Percentiles rank a stretch among this genome's conserved stretches.
Evolutionary conservation across 2,797 vertebrate genomes (phyloP).

Genomic region (Luscinia megarhynchos): DNA sequence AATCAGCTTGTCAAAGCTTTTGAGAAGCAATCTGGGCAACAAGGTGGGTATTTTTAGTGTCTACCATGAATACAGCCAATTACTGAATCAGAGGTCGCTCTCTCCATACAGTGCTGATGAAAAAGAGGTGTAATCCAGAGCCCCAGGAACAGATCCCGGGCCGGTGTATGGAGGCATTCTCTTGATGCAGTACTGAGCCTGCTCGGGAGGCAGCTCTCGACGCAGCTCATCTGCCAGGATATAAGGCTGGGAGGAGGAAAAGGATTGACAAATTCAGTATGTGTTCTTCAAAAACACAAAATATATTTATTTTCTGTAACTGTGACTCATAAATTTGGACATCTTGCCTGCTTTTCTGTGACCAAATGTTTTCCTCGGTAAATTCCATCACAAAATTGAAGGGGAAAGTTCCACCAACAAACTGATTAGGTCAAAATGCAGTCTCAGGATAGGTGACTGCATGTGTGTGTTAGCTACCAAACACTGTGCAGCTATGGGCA

Average conservation of each 20-base stretch:
- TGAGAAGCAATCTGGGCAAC: conserved; percentile 69
- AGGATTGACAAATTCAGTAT: conserved; percentile 24
- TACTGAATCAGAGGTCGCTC: conserved; percentile 84
- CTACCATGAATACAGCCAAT: conserved; percentile 17
- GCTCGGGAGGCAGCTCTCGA: conserved; percentile 85
- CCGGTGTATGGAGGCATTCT: conserved; percentile 85
- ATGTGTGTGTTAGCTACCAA: neutral
- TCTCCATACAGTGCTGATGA: conserved; percentile 88
- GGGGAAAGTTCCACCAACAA: neutral
- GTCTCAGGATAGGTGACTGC: neutral
- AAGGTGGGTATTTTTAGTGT: conserved; percentile 50
- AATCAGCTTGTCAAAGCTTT: conserved; percentile 69
- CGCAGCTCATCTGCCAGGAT: conserved; percentile 87
- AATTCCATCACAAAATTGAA: neutral
- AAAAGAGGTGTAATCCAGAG: conserved; percentile 87
- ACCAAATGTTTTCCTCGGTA: neutral
- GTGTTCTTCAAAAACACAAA: neutral
- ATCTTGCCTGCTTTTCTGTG: neutral
- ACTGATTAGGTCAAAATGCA: neutral
- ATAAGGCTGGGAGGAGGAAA: conserved; percentile 78
- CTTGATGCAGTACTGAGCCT: conserved; percentile 89
- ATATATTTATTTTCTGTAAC: neutral
- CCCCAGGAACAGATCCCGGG: conserved; percentile 80
- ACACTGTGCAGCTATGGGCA: neutral
- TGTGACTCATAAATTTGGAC: neutral